Base-by-base conservation (phyloP, 1,140 invertebrate genomes). In the Mizuhopecten yessoensis region DNA sequence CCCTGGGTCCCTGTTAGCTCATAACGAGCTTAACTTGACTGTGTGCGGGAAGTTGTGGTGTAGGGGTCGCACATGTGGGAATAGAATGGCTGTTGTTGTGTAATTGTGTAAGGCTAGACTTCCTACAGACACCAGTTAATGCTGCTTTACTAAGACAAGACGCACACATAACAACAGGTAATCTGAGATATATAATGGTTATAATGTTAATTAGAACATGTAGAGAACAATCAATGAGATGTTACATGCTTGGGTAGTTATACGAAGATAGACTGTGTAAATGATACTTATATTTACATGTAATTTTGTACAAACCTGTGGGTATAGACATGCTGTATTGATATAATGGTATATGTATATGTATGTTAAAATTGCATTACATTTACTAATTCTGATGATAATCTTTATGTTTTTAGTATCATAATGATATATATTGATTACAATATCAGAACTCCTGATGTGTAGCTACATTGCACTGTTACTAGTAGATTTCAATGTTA, bases 231-330 rank as follows among this genome's bases (percentile, higher is more conserved):
- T 57, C 33, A 34, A 34, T 75, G 34, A 29, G 42, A 10, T 39
- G 87, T 87, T n/a, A 42, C 89, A 0, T 57, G 88, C 87, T 29
- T 57, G 15, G 34, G 17, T 45, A 13, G 42, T 34, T 90, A 34
- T 42, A 57, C 13, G 15, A 29, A 0, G 13, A 13, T 88, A 34
- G 57, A 20, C 34, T 87, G 36, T 39, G 10, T 33, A n/a, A n/a
- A n/a, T n/a, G n/a, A n/a, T n/a, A n/a, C n/a, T n/a, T n/a, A 42
- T n/a, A 33, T 33, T 57, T 89, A 20, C 87, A 23, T 34, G 11
- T 15, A 75, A 34, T 87, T 33, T n/a, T 86, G 36, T 42, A 49
- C n/a, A n/a, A n/a, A n/a, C n/a, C n/a, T n/a, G n/a, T 29, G 10
- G 13, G 29, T 45, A 86, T 36, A 39, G 5, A 39, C 13, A 13